A percentile compares a stretch with the other conserved stretches of the same genome.
Evolutionary conservation across 2,888 invertebrate genomes (phyloP).

Genomic region (Heliconius cydno): DNA sequence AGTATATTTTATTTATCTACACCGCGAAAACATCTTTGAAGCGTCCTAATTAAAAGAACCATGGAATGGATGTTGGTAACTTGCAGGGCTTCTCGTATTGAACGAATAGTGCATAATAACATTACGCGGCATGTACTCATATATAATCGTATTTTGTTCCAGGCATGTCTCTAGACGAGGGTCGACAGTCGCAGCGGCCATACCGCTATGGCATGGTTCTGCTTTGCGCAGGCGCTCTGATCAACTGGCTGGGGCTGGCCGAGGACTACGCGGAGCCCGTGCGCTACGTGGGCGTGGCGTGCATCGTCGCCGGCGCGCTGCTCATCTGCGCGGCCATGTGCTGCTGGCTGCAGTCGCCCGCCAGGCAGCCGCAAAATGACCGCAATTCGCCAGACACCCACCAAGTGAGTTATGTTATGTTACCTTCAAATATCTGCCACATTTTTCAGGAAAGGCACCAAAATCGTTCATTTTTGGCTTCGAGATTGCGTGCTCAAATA

Average conservation of each 20-base stretch:
- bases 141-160: constrained; percentile 56
- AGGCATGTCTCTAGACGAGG: constrained; percentile 87
- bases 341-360: constrained; percentile 86
- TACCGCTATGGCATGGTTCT: constrained; percentile 89
- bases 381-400: constrained; percentile 77
- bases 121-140: constrained; percentile 3
- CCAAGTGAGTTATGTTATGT: constrained; percentile 62
- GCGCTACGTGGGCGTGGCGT: constrained; percentile 88
- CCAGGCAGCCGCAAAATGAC: constrained; percentile 73
- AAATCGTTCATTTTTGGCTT: not conserved
- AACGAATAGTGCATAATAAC: constrained; percentile 18
- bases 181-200: constrained; percentile 87
- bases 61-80: not conserved
- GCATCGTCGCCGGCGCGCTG: constrained; percentile 88
- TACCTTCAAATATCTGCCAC: not conserved
- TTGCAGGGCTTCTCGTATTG: constrained; percentile 18
- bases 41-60: not conserved
- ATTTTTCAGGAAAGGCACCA: not conserved
- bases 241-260: constrained; percentile 89
- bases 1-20: not conserved
- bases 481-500: too few relatives aligned
- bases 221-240: constrained; percentile 87
- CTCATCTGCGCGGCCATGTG: constrained; percentile 90
- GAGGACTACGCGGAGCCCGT: constrained; percentile 89
- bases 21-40: not conserved